Percentiles rank a stretch among this genome's conserved stretches.
Evolutionary conservation across 2,113 vertebrate species (phyloP).

Genomic region (Pungitius pungitius): DNA sequence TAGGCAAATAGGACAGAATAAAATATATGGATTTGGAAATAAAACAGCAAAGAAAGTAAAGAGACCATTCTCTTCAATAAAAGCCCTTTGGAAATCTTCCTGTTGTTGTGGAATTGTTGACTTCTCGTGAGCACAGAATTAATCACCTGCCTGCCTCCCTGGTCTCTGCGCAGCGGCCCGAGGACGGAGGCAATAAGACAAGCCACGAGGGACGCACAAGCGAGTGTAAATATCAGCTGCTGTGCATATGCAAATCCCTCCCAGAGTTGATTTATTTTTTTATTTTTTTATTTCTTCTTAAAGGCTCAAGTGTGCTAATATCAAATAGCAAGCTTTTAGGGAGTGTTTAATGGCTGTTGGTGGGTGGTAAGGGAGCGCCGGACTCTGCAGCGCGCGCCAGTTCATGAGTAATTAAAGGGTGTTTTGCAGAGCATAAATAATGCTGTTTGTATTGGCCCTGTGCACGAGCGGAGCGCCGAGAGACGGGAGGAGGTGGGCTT

Average conservation of each 20-base stretch:
- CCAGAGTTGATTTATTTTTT: conserved; percentile 83
- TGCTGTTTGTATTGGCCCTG: conserved; percentile 97
- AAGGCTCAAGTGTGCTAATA: conserved; percentile 98
- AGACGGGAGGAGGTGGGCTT: conserved; percentile 66
- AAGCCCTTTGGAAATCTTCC: conserved; percentile 78
- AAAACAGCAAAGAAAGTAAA: conserved; percentile 47
- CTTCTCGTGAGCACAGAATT: conserved; percentile 96
- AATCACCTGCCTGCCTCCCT: conserved; percentile 97
- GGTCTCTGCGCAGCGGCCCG: conserved; percentile 92
- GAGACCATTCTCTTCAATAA: conserved; percentile 31
- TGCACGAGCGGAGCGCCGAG: conserved; percentile 83
- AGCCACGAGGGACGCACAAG: conserved; percentile 92
- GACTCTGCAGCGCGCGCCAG: conserved; percentile 90
- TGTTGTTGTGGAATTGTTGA: conserved; percentile 90
- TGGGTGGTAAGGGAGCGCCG: conserved; percentile 92
- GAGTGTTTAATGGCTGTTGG: conserved; percentile 97
- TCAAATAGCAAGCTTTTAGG: conserved; percentile 98
- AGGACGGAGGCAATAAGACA: conserved; percentile 98
- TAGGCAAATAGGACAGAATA: conserved; percentile 47
- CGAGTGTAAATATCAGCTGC: conserved; percentile 98
- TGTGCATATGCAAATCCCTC: conserved; percentile 99
- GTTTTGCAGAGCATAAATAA: conserved; percentile 99
- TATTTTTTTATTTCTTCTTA: conserved; percentile 75
- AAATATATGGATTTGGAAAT: conserved; percentile 40
- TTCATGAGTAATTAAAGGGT: conserved; percentile 99